phyloP scores from a whole-genome alignment of 2,888 invertebrate species.

The Andrena flavipes region DNA sequence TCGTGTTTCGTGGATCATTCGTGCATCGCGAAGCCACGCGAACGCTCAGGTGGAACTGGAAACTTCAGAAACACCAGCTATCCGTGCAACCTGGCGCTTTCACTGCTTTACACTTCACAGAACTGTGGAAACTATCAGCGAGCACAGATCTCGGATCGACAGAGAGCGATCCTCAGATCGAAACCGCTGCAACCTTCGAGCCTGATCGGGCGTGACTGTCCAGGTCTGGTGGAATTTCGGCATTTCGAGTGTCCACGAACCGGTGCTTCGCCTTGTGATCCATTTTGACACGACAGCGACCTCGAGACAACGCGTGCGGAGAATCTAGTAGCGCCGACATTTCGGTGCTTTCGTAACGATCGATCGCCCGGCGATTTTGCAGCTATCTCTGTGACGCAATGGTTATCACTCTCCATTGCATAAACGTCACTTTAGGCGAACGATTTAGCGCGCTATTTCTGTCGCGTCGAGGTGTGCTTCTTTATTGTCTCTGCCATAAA shows the following conservation, averaged over 20 bases:
- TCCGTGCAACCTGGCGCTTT: conserved; percentile 30
- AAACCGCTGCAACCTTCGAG: background rate
- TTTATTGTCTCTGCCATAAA: background rate
- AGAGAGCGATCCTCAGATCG: background rate
- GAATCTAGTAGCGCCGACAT: conserved; percentile 50
- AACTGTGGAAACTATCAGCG: background rate
- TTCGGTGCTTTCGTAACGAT: conserved; percentile 41
- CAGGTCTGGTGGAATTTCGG: conserved; percentile 20
- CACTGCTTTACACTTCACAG: conserved; percentile 33
- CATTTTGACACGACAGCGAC: conserved; percentile 56
- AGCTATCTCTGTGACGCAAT: conserved; percentile 21
- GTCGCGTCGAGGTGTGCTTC: background rate
- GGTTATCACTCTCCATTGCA: background rate
- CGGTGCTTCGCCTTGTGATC: conserved; percentile 23
- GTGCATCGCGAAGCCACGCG: background rate
- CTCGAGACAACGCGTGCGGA: conserved; percentile 41
- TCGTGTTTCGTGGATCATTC: conserved; percentile 9
- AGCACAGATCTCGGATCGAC: background rate
- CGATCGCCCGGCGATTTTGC: conserved; percentile 38
- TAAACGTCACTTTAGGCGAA: background rate
- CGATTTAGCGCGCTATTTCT: background rate
- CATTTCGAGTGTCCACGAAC: background rate
- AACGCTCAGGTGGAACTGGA: background rate
- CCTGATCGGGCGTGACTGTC: conserved; percentile 41
- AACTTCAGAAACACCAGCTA: conserved; percentile 1